Evolutionary conservation across 2,113 vertebrate species (phyloP).

Genomic region (Carassius carassius): DNA sequence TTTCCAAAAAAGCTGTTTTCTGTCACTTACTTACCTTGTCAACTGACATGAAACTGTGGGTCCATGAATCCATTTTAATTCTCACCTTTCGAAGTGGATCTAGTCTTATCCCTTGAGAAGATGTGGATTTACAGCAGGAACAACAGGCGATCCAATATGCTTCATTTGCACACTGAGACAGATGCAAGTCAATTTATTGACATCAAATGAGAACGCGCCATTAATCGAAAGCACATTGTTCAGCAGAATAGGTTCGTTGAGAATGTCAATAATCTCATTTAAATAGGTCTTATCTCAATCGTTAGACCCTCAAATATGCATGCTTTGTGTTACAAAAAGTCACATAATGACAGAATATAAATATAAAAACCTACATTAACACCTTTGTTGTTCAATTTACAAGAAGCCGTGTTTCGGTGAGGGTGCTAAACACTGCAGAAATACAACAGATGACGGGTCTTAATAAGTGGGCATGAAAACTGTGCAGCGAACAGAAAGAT

Average conservation of each 20-base stretch:
- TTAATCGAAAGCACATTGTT: slow-evolving; percentile 61
- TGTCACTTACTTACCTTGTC: background rate
- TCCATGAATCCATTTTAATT: slow-evolving; percentile 55
- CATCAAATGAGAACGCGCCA: slow-evolving; percentile 48
- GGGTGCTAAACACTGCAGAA: slow-evolving; percentile 68
- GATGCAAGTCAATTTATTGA: slow-evolving; percentile 57
- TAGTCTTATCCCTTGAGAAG: slow-evolving; percentile 36
- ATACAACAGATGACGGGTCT: slow-evolving; percentile 32
- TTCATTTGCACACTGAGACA: slow-evolving; percentile 59
- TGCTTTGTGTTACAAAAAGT: slow-evolving; percentile 67
- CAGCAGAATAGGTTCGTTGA: slow-evolving; percentile 58
- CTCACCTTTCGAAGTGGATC: slow-evolving; percentile 47
- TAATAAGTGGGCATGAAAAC: slow-evolving; percentile 16
- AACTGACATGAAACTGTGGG: slow-evolving; percentile 16
- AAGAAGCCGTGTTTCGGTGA: slow-evolving; percentile 34
- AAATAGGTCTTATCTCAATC: slow-evolving; percentile 69
- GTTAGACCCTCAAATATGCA: slow-evolving; percentile 71
- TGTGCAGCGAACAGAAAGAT: background rate
- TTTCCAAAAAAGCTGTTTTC: background rate
- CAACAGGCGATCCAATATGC: slow-evolving; percentile 36
- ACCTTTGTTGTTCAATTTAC: slow-evolving; percentile 68
- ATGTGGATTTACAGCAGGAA: slow-evolving; percentile 38
- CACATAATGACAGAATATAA: slow-evolving; percentile 67
- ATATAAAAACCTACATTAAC: slow-evolving; percentile 71
- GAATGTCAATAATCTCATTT: slow-evolving; percentile 72